A percentile compares a stretch with the other conserved stretches of the same genome.
Evolutionary conservation across 64 coral and sea anemone genomes (phyloP).

Genomic region (Astreopora myriophthalma): DNA sequence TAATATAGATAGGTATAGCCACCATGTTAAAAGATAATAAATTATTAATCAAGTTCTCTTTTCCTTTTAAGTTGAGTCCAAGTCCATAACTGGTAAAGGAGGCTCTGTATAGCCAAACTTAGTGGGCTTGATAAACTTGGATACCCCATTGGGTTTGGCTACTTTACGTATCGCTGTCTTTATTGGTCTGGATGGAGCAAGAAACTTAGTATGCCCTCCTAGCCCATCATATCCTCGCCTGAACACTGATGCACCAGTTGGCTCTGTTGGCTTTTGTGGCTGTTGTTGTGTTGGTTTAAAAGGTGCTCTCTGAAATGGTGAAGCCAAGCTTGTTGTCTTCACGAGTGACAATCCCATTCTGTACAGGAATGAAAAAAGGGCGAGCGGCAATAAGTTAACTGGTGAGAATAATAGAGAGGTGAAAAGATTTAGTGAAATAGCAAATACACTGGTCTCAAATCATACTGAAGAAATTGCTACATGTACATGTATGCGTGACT

Average conservation of each 20-base stretch:
- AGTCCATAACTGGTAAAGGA: conserved; percentile 20
- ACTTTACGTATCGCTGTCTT: conserved; percentile 20
- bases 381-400: too few relatives aligned
- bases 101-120: not conserved
- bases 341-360: conserved; percentile 32
- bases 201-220: conserved; percentile 49
- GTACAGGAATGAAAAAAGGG: not conserved
- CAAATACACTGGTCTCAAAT: too few relatives aligned
- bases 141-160: conserved; percentile 1
- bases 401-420: too few relatives aligned
- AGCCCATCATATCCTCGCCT: conserved; percentile 36
- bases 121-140: conserved; percentile 16
- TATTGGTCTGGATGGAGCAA: conserved; percentile 20
- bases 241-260: conserved; percentile 6
- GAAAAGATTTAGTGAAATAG: too few relatives aligned
- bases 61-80: not conserved
- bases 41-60: not conserved
- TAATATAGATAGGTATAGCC: too few relatives aligned
- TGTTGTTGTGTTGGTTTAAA: conserved; percentile 28
- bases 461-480: too few relatives aligned
- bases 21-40: too few relatives aligned
- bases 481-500: too few relatives aligned
- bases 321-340: conserved; percentile 25
- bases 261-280: not conserved
- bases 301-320: not conserved